Base-by-base conservation (phyloP, 2,113 vertebrate species). In the Dromiciops gliroides region DNA sequence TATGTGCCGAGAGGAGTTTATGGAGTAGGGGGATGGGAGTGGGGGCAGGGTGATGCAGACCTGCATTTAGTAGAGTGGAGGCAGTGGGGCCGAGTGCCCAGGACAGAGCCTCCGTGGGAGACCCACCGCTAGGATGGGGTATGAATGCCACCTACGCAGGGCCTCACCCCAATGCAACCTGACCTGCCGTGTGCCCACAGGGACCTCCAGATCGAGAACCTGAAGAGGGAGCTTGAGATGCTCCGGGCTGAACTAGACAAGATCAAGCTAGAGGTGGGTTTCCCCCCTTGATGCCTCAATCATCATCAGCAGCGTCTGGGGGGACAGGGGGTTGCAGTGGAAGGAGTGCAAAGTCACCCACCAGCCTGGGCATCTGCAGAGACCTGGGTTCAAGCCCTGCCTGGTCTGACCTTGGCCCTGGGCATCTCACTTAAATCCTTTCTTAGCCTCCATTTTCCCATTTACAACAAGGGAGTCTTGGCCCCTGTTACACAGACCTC, bases 201-300 rank as follows among this genome's bases (percentile, higher is more conserved):
- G 98, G 99, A 99, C 14, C 97, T 99, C 0, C 99, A 99, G 97
- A 99, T 99, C 0, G 99, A 99, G 89, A 99, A 96, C 95, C 96
- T 99, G 95, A 99, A 99, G 97, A 98, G 98, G 44, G 99, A 99
- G 96, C 97, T 99, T 93, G 99, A 99, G 94, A 6, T 94, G 50
- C 98, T 99, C 26, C 98, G 98, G 10, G 98, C 98, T 0, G 99
- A 99, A 98, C 98, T 99, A 96, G 99, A 99, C 95, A 99, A 98
- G 98, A 99, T 99, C 53, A 99, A 99, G 97, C 95, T 99, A 50
- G 99, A 99, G 99, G 99, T 99, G 98, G 60, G 93, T 49, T 26
- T n/a, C n/a, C 23, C 47, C 5, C 37, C 53, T 2, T 56, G 26
- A 56, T 56, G 10, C 53, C 25, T 10, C 26, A 1, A 37, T 67